Evolutionary conservation across 2,888 invertebrate genomes (phyloP), one percentile per base, ranked within the genome.

Genomic region (Augiades crinisus): DNA sequence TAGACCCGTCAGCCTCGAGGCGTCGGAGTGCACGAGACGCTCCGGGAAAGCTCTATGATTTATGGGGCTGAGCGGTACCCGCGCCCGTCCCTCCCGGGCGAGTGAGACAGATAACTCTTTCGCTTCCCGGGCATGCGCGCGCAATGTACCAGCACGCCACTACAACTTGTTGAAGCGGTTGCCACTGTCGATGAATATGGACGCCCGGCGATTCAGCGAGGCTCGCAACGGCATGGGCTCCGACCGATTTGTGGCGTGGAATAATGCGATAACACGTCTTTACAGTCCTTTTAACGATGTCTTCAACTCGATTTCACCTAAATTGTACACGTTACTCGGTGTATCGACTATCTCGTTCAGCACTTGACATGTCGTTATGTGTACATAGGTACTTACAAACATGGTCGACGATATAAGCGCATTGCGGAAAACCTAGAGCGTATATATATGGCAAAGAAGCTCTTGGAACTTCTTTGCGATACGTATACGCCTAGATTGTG

Each of bases 111-210:
- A 52, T 31, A 38, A 46, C 52, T 55, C 54, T 54, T 52, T 58
- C 54, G 46, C 44, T 36, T 36, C 37, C 54, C 50, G 46, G 56
- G 55, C 43, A 53, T 74, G 75, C 76, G 77, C 72, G 71, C 75
- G 75, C 76, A 72, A 24, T 52, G 58, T 60, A 57, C 54, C 60
- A 54, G 36, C 58, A 53, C 47, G 38, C 55, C 30, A 53, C 56
- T 47, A 57, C 68, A 71, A 75, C 74, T 73, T 74, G 76, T 77
- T 75, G 73, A 67, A 50, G 58, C 53, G 30, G 30, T 43, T 47
- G 43, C 56, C 34, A 8, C 22, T 41, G 49, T 17, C 49, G 41
- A 49, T 33, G 22, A 49, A 22, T 40, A 47, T 49, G 40, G 40
- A 41, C 40, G 33, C 40, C 37, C 21, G 34, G 24, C 13, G 19